Conservation (phyloP, 2,113 vertebrate genomes). For the Ailurus styani region DNA sequence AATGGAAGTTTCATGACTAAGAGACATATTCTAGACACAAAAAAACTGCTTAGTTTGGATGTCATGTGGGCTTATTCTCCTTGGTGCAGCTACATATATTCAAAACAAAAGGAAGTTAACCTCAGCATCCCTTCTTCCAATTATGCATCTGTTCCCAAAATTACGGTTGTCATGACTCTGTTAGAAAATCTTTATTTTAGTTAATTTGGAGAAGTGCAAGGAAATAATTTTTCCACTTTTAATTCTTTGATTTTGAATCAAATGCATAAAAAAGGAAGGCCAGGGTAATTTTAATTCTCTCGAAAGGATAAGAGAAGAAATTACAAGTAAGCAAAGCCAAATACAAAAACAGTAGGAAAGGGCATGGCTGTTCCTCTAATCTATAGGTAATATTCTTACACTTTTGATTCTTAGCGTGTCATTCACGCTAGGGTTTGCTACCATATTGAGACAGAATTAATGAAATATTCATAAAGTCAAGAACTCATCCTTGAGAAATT, state of each 20-base stretch:
- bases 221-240: neutral
- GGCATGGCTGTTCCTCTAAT: neutral
- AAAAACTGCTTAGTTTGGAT: neutral
- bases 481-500: conserved; percentile 14
- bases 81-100: neutral
- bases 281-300: neutral
- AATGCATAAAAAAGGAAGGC: neutral
- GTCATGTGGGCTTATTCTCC: neutral
- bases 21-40: neutral
- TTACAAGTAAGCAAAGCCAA: neutral
- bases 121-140: neutral
- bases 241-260: neutral
- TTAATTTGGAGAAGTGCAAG: neutral
- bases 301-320: neutral
- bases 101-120: neutral
- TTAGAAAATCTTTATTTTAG: neutral
- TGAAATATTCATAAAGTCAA: conserved; percentile 32
- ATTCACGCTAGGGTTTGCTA: neutral
- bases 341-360: neutral
- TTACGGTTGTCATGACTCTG: neutral
- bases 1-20: conserved; percentile 8
- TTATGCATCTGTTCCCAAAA: neutral
- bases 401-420: neutral
- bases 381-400: neutral
- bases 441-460: neutral